Base-by-base conservation (phyloP, 2,888 invertebrate species). In the Adelognathus sp. region DNA sequence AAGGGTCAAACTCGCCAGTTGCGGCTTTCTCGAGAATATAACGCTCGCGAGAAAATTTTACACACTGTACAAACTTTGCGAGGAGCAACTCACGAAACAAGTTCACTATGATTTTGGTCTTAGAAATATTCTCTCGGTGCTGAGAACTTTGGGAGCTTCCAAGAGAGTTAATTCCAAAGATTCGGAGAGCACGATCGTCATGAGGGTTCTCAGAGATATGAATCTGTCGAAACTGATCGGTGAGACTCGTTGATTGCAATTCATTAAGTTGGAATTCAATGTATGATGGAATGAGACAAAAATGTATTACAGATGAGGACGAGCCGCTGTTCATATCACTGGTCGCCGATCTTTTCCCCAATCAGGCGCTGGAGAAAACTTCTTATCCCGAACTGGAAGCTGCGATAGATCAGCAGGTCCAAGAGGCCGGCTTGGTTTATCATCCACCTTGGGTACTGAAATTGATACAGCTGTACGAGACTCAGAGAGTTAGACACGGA, bases 101-200 rank as follows among this genome's bases (percentile, higher is more conserved):
- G 98, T 98, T 0, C 99, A 99, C 89, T 99, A 99, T 90, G 99
- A 99, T 92, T 99, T 99, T 89, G 99, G 99, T 24, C 93, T 99
- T 67, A 94, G 99, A 84, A 99, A 99, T 90, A 99, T 99, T 87
- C 93, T 99, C 14, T 99, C 99, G 0, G 99, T 99, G 2, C 92
- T 99, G 60, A 93, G 99, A 83, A 98, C 98, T 5, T 93, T 99
- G 14, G 99, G 99, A 5, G 97, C 98, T 0, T 95, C 97, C 0
- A 99, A 99, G 91, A 93, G 98, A 79, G 95, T 96, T 6, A 98
- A 98, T 92, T 96, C 95, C 6, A 97, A 97, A 92, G 98, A 99
- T 92, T 95, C 96, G 46, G 99, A 99, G 92, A 97, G 97, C 87
- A 98, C 98, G 11, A 98, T 98, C 83, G 98, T 99, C 11, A 99